Conservation (phyloP, 2,888 invertebrate species). For the Drosophila stalkeri region DNA sequence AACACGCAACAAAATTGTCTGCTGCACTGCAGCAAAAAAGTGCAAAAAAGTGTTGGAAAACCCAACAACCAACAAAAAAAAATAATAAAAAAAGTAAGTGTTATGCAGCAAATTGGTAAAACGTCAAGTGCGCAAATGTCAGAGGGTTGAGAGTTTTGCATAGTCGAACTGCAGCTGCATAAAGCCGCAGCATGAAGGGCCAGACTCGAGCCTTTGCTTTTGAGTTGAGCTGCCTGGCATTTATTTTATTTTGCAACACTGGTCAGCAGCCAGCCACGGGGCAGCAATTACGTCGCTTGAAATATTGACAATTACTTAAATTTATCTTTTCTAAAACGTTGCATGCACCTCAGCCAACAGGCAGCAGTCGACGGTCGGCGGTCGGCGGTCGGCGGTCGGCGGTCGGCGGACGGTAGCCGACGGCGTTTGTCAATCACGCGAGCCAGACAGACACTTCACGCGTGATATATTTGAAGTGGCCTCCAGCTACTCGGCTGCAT, state of each 20-base stretch:
- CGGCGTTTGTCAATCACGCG: slow-evolving; percentile 75
- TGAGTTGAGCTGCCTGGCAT: slow-evolving; percentile 50
- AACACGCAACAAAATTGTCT: slow-evolving; percentile 81
- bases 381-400: slow-evolving; percentile 26
- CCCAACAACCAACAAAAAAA: slow-evolving; percentile 12
- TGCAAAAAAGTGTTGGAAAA: slow-evolving; percentile 44
- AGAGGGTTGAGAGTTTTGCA: slow-evolving; percentile 34
- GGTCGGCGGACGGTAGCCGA: slow-evolving; percentile 21
- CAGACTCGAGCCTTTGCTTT: slow-evolving; percentile 22
- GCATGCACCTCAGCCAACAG: slow-evolving; percentile 66
- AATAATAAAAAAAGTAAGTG: slow-evolving; percentile 5
- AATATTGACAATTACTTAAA: slow-evolving; percentile 81
- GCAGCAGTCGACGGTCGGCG: neutral
- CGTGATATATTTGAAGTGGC: slow-evolving; percentile 78
- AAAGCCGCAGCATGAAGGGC: slow-evolving; percentile 49
- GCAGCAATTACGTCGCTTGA: slow-evolving; percentile 76
- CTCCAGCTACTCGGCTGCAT: slow-evolving; percentile 31
- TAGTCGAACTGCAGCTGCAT: slow-evolving; percentile 72
- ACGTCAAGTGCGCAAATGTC: slow-evolving; percentile 73
- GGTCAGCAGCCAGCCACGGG: slow-evolving; percentile 24
- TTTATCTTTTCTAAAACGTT: slow-evolving; percentile 80
- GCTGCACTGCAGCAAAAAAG: slow-evolving; percentile 70
- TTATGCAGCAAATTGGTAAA: slow-evolving; percentile 72
- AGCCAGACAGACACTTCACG: slow-evolving; percentile 65
- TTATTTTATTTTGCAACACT: slow-evolving; percentile 54